Conservation (phyloP, 2,113 vertebrate genomes). For the Dasyprocta punctata region DNA sequence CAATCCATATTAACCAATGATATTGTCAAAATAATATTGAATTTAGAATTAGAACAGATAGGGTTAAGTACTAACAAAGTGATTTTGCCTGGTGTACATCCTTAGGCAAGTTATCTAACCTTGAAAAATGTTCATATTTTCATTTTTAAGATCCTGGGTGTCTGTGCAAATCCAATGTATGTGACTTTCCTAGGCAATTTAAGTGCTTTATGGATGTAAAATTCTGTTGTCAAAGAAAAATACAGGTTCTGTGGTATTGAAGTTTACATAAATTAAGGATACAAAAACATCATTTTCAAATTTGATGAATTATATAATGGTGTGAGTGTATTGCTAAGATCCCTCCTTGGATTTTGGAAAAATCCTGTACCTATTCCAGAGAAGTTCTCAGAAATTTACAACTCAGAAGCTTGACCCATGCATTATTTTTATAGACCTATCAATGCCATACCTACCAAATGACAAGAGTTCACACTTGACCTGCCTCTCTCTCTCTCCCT, state of each 20-base stretch:
- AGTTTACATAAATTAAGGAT: background rate
- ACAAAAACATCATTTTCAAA: background rate
- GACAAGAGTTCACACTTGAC: no score
- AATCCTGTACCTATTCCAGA: background rate
- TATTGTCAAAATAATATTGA: background rate
- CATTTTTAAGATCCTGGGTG: background rate
- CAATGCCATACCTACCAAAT: background rate
- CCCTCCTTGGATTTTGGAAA: background rate
- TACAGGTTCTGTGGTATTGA: background rate
- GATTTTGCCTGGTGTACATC: background rate
- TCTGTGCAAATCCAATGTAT: background rate
- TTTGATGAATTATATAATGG: background rate
- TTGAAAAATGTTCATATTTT: slow-evolving; percentile 24
- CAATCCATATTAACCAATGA: background rate
- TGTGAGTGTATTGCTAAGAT: background rate
- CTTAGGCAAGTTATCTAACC: background rate
- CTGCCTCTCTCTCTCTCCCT: no score
- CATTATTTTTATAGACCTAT: background rate
- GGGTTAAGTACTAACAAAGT: slow-evolving; percentile 12
- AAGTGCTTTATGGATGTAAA: background rate
- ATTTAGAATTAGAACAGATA: background rate
- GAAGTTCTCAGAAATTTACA: background rate
- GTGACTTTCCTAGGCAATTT: background rate
- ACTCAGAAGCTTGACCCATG: background rate
- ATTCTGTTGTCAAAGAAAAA: background rate